Evolutionary conservation across 2,797 vertebrate species (phyloP).

Genomic region (Siniperca undulata): DNA sequence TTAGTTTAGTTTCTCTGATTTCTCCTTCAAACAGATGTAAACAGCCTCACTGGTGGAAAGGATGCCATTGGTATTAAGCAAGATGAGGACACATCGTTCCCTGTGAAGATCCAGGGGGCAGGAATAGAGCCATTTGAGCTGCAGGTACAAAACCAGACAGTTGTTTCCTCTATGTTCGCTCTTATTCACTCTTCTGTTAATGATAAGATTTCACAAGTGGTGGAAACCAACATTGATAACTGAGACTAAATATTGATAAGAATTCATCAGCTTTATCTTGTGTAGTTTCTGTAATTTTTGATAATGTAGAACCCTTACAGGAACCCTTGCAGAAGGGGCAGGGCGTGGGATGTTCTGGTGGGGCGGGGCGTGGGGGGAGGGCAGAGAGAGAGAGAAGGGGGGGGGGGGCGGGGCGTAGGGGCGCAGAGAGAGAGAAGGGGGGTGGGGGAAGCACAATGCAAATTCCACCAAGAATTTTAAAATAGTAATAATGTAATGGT

Average conservation of each 20-base stretch:
- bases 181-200: not conserved
- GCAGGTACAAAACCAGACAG: slow-evolving; percentile 76
- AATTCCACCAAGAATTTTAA: too few species aligned
- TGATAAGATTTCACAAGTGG: not conserved
- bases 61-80: slow-evolving; percentile 50
- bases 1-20: slow-evolving; percentile 24
- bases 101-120: slow-evolving; percentile 88
- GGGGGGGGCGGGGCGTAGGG: too few species aligned
- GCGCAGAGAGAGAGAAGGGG: too few species aligned
- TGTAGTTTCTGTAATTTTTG: not conserved
- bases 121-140: slow-evolving; percentile 87
- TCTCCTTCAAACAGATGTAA: slow-evolving; percentile 64
- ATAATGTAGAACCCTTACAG: not conserved
- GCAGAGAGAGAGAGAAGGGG: too few species aligned
- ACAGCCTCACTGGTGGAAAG: slow-evolving; percentile 43
- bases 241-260: not conserved
- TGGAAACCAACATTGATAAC: not conserved
- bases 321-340: too few species aligned
- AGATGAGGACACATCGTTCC: slow-evolving; percentile 78
- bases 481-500: too few species aligned
- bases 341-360: too few species aligned
- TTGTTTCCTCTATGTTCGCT: not conserved
- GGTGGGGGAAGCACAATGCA: too few species aligned
- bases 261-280: not conserved
- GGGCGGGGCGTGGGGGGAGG: too few species aligned